A percentile compares a stretch with the other conserved stretches of the same genome.
Evolutionary conservation across 2,888 invertebrate genomes (phyloP).

Genomic region (Drosophila algonquin): DNA sequence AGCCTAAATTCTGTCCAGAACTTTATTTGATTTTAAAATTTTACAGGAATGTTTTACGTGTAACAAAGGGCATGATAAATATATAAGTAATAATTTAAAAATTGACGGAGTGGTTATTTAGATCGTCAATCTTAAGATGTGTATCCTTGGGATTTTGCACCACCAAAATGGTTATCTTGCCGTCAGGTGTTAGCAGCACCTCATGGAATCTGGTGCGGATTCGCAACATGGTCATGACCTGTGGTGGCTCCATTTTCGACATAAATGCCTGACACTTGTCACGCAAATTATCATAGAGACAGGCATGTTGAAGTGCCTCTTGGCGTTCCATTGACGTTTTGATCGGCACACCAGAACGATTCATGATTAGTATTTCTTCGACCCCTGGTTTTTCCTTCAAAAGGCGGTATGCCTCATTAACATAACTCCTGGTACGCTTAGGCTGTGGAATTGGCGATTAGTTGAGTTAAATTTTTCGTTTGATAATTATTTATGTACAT

Average conservation of each 20-base stretch:
- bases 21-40: too few species aligned
- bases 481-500: too few species aligned
- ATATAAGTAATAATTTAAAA: too few species aligned
- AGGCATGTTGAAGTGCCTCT: constrained; percentile 77
- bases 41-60: too few species aligned
- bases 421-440: constrained; percentile 80
- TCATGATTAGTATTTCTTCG: constrained; percentile 79
- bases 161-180: constrained; percentile 81
- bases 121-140: constrained; percentile 19
- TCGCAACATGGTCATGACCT: constrained; percentile 74
- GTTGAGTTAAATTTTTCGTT: too few species aligned
- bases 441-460: constrained; percentile 29
- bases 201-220: constrained; percentile 81
- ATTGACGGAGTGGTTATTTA: neutral
- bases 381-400: constrained; percentile 76
- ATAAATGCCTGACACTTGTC: constrained; percentile 79
- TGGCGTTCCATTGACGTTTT: constrained; percentile 76
- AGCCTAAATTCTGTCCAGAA: too few species aligned
- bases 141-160: constrained; percentile 79
- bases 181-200: constrained; percentile 81
- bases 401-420: constrained; percentile 75
- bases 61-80: too few species aligned
- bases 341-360: constrained; percentile 80
- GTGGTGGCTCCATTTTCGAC: constrained; percentile 71
- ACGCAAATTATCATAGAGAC: constrained; percentile 78